These are phyloP conservation scores for Poecilus cupreus DNA, from an alignment of 2,888 invertebrate species.

Conservation along the genomic window DNA sequence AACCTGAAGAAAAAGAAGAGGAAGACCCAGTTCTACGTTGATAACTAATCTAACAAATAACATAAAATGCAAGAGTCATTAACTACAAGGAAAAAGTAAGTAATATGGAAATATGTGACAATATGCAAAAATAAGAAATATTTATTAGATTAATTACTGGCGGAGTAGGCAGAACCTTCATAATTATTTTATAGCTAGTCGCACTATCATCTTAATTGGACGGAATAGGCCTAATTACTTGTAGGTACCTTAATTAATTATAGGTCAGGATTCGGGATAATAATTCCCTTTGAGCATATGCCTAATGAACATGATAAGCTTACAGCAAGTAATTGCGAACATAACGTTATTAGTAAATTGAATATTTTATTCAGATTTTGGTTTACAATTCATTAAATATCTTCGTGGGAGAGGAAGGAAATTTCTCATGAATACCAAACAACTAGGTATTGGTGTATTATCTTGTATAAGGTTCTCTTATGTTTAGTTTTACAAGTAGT, in stretches of 20 bases:
- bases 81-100: too few relatives aligned
- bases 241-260: slow-evolving; percentile 28
- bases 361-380: not conserved
- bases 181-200: slow-evolving; percentile 14
- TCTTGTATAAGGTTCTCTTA: not conserved
- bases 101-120: too few relatives aligned
- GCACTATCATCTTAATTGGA: not conserved
- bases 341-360: slow-evolving; percentile 11
- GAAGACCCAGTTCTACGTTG: too few relatives aligned
- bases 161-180: not conserved
- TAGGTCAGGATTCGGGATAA: slow-evolving; percentile 27
- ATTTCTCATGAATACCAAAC: slow-evolving; percentile 3
- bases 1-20: too few relatives aligned
- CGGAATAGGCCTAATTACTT: slow-evolving; percentile 31
- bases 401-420: not conserved
- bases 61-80: too few relatives aligned
- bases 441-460: not conserved
- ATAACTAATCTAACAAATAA: too few relatives aligned
- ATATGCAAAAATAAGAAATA: too few relatives aligned
- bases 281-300: slow-evolving; percentile 24
- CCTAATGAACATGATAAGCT: slow-evolving; percentile 16
- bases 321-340: not conserved
- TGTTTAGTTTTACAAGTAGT: not conserved
- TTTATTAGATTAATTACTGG: too few relatives aligned
- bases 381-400: not conserved